These are phyloP conservation scores for Clistopyga incitator DNA, from an alignment of 2,888 invertebrate genomes.

Conservation along the genomic window DNA sequence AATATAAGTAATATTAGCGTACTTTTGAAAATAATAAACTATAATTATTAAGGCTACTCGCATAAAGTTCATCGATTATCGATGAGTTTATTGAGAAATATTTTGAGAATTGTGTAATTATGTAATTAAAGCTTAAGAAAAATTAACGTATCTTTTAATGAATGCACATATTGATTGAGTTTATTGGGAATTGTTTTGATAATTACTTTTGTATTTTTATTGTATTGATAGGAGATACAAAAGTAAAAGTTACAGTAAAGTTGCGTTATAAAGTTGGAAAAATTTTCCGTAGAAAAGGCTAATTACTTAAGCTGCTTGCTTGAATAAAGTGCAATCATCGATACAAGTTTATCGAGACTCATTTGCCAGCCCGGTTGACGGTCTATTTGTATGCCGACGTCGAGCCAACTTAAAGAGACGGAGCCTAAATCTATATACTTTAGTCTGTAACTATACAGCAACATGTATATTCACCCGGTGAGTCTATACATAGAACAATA, in stretches of 20 bases:
- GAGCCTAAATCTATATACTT: not conserved
- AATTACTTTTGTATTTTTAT: too few relatives aligned
- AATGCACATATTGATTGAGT: too few relatives aligned
- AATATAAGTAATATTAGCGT: not conserved
- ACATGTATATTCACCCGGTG: constrained; percentile 6
- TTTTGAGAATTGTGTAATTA: too few relatives aligned
- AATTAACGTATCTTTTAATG: too few relatives aligned
- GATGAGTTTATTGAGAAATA: not conserved
- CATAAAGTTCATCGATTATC: not conserved
- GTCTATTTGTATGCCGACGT: not conserved
- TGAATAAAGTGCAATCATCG: not conserved
- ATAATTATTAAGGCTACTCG: not conserved
- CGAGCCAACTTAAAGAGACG: not conserved
- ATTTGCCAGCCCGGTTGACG: not conserved
- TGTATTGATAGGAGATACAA: too few relatives aligned
- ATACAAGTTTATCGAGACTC: constrained; percentile 1
- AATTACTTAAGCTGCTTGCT: not conserved
- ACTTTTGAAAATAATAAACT: not conserved
- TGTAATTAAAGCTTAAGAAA: too few relatives aligned
- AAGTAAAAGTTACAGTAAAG: too few relatives aligned
- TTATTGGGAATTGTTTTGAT: too few relatives aligned
- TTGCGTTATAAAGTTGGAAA: too few relatives aligned
- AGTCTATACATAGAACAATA: constrained; percentile 33
- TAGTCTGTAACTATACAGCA: constrained; percentile 12
- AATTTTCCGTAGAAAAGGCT: too few relatives aligned